Base-by-base conservation (phyloP, 2,888 invertebrate genomes). In the Candidula unifasciata region DNA sequence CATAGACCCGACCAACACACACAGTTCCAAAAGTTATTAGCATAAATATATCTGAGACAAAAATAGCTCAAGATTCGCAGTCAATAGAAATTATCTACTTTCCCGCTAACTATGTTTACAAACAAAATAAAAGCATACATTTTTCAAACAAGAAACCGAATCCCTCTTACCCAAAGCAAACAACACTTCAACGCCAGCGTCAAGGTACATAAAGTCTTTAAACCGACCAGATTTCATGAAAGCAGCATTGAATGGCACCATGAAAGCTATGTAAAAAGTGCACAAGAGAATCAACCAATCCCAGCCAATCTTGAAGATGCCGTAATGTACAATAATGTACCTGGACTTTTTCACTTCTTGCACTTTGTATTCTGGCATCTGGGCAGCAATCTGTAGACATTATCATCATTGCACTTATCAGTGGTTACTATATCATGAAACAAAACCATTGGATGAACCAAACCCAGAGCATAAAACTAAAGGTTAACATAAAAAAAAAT, bases 271-370 rank as follows among this genome's bases (percentile, higher is more conserved):
- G 94, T 99, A 99, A 94, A 98, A 98, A 85, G 98, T 98, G 89
- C 98, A 98, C 90, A 98, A 96, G 84, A 99, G 95, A 91, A 98
- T 98, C 88, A 98, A 95, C 98, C 98, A 98, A 94, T 99, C 98
- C 98, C 98, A 99, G 94, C 97, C 97, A 89, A 97, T 97, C 95
- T 98, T 98, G 94, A 98, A 98, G 91, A 97, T 96, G 81, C 98
- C 98, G 94, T 99, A 98, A 95, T 98, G 98, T 88, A 98, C 97
- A 91, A 99, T 95, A 93, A 98, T 97, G 94, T 97, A 97, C 93
- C 96, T 96, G 90, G 98, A 98, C 94, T 97, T 97, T 95, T 98
- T 97, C 93, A 97, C 95, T 84, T 98, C 97, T 88, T 97, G 96
- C 80, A 98, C 98, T 95, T 98, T 98, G 95, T 99, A 99, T 95